These are phyloP conservation scores for Allygus modestus DNA, from an alignment of 2,888 invertebrate genomes.

Conservation along the genomic window DNA sequence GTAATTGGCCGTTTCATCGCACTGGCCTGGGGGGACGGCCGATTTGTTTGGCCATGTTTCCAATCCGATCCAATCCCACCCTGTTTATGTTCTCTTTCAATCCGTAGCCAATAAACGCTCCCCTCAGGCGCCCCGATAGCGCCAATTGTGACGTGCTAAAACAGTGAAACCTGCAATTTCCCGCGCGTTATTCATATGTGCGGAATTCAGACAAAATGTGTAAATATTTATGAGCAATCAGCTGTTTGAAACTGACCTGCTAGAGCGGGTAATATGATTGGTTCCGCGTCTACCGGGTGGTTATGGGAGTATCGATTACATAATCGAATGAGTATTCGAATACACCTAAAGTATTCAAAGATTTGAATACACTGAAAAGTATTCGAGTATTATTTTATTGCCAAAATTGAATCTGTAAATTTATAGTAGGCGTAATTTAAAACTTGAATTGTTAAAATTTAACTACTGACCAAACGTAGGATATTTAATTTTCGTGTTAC, in stretches of 20 bases:
- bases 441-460: too few species aligned
- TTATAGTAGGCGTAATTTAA: too few species aligned
- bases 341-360: too few species aligned
- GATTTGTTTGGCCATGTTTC: slow-evolving; percentile 32
- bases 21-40: neutral
- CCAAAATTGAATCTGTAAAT: too few species aligned
- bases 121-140: slow-evolving; percentile 6
- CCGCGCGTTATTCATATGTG: neutral
- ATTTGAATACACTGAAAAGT: too few species aligned
- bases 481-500: too few species aligned
- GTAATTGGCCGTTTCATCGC: slow-evolving; percentile 7
- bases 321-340: too few species aligned
- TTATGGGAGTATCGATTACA: neutral
- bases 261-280: neutral
- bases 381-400: too few species aligned
- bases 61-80: slow-evolving; percentile 8
- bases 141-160: neutral
- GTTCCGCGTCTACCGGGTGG: slow-evolving; percentile 2
- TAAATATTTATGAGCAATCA: slow-evolving; percentile 6
- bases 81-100: slow-evolving; percentile 11
- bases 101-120: neutral
- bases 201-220: neutral
- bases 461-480: too few species aligned
- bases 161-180: slow-evolving; percentile 18
- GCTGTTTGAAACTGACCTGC: slow-evolving; percentile 4